Base-by-base conservation (phyloP, 2,797 vertebrate species). In the Hippoglossus hippoglossus region DNA sequence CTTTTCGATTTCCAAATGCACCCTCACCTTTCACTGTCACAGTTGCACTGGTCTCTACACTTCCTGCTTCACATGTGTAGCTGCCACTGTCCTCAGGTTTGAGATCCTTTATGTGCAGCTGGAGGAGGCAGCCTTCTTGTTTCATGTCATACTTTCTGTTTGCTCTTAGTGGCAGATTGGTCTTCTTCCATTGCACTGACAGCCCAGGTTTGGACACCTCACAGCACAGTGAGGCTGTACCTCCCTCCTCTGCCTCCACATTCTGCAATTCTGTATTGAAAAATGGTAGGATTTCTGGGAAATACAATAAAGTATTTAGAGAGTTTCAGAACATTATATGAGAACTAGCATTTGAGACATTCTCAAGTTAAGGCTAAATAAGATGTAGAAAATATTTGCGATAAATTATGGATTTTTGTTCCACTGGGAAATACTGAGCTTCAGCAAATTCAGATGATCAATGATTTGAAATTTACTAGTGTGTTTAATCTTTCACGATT, bases 21-120 rank as follows among this genome's bases (percentile, higher is more conserved):
- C 26, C 15, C 46, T 12, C 12, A 75, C 73, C 66, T 64, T 73
- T 91, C 6, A 93, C 88, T 41, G 81, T 13, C 11, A 94, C 62
- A 51, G 63, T 76, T 19, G 91, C 82, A 53, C 68, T 56, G 49
- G 86, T 92, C 56, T 84, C 87, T 39, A 66, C 57, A 41, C 13
- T 65, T 67, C 87, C 91, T 10, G 85, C 85, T 52, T 92, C 75
- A 57, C 96, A 98, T 3, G 74, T 88, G 67, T 97, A 98, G 6
- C 88, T 91, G 3, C 94, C 97, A 76, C 95, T 95, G 87, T 98
- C 97, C 44, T 95, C 95, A 0, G 77, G 51, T 9, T 84, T 93
- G 41, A 96, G 92, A 2, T 92, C 92, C 4, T 63, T 94, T 56
- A 98, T 96, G 25, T 92, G 47, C 4, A 98, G 94, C 3, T 73